Base-by-base conservation (phyloP, 1,140 invertebrate species). In the Pteromalus puparum region DNA sequence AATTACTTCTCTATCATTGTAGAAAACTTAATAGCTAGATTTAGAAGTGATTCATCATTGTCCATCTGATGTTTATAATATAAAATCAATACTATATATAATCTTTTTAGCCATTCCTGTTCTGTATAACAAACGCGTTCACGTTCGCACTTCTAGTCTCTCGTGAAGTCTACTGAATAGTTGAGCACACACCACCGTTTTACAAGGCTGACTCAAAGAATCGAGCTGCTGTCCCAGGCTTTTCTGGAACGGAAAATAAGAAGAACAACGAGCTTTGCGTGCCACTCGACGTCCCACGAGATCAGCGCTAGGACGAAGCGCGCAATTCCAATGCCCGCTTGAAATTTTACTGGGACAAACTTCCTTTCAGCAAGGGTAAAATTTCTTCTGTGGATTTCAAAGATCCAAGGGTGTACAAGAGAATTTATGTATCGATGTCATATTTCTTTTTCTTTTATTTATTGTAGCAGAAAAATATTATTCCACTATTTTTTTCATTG, bases 131-230 rank as follows among this genome's bases (percentile, higher is more conserved):
- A 70, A 70, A 70, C 26, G 67, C 15, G 15, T 70, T 30, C 67
- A 70, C 24, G 28, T 26, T 70, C 15, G 24, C 28, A 28, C 24
- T 70, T 9, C 5, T 12, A 18, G 9, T 15, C 15, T 13, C 67
- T 70, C 26, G 67, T 70, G 24, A 70, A 70, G 28, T 70, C 67
- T 12, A 70, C 67, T 70, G 67, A 70, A 70, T 28, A 70, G 24
- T 70, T 70, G 67, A 28, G 26, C 13, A 70, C 18, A 28, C 67
- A 1, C 12, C 13, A 26, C 30, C 26, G 67, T 38, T 73, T 73
- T 34, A 30, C 30, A 38, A 42, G 30, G 7, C 72, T 42, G 72
- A 73, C 70, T 34, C 13, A 15, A 38, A 73, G 30, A 73, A 70
- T 70, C 24, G 26, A 38, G 34, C 12, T 73, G 30, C 30, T 34